Conservation (phyloP, 2,888 invertebrate species). For the Cerastoderma edule region DNA sequence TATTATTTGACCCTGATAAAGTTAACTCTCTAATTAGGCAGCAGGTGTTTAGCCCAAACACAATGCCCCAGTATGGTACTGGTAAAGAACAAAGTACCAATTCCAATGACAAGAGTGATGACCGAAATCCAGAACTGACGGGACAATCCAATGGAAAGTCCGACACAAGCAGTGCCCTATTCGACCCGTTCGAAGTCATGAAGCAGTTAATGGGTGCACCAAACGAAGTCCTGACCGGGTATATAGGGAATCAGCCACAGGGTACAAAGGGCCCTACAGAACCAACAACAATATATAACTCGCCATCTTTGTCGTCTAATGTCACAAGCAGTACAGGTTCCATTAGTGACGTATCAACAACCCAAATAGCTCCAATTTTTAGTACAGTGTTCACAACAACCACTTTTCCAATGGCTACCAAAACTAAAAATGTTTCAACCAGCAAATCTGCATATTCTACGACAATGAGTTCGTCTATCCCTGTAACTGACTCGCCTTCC, state of each 20-base stretch:
- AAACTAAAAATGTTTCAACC: background rate
- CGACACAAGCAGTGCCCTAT: background rate
- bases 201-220: background rate
- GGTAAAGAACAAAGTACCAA: conserved; percentile 49
- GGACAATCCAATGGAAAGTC: background rate
- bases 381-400: background rate
- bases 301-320: background rate
- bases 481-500: too few relatives aligned
- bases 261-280: background rate
- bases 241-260: background rate
- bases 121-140: background rate
- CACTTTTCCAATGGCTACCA: background rate
- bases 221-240: background rate
- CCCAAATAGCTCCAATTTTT: background rate
- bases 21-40: conserved; percentile 44
- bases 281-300: background rate
- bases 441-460: too few relatives aligned
- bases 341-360: background rate
- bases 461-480: too few relatives aligned
- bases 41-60: conserved; percentile 31
- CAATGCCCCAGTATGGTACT: conserved; percentile 26
- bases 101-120: too few relatives aligned
- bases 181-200: conserved; percentile 11
- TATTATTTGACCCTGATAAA: conserved; percentile 57
- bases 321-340: background rate